Percentiles rank a stretch among this genome's conserved stretches.
These are phyloP conservation scores for Liopterus haemorrhoidalis DNA, from an alignment of 2,888 invertebrate species.

Conservation along the genomic window DNA sequence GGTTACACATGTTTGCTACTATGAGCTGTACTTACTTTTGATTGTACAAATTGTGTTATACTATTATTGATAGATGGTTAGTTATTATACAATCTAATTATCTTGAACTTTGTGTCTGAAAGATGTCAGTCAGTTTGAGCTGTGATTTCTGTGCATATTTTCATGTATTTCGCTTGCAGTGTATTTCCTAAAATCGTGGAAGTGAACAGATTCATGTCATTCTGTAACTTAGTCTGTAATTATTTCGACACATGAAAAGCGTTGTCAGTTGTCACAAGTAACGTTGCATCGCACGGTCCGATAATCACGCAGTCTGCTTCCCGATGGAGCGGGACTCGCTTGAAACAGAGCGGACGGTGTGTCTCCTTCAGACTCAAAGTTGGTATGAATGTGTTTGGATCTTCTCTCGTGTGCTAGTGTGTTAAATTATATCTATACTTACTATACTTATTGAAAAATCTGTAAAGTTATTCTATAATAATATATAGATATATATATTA, in stretches of 20 bases:
- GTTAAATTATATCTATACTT: conserved; percentile 43
- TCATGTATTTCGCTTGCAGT: conserved; percentile 27
- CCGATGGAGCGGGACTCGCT: no score
- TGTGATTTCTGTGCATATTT: conserved; percentile 29
- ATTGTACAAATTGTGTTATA: conserved; percentile 65
- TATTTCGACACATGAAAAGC: no score
- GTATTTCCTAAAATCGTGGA: no score
- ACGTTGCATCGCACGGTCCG: no score
- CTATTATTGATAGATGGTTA: conserved; percentile 30
- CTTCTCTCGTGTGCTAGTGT: conserved; percentile 43
- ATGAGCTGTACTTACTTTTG: conserved; percentile 65
- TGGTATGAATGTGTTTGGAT: conserved; percentile 40
- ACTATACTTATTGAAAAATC: conserved; percentile 45
- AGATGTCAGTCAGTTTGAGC: conserved; percentile 21
- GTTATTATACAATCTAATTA: conserved; percentile 23
- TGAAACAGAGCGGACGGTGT: conserved; percentile 20
- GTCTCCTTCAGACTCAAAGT: conserved; percentile 37
- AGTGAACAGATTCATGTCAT: no score
- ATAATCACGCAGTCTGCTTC: no score
- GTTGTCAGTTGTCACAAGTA: no score
- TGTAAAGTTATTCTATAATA: conserved; percentile 48
- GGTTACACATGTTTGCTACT: conserved; percentile 57
- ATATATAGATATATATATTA: conserved; percentile 44
- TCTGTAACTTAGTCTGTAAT: no score
- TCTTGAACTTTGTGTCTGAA: conserved; percentile 30